Percentiles rank a stretch among this genome's conserved stretches.
Evolutionary conservation across 2,888 invertebrate genomes (phyloP).

Genomic region (Nineta flava): DNA sequence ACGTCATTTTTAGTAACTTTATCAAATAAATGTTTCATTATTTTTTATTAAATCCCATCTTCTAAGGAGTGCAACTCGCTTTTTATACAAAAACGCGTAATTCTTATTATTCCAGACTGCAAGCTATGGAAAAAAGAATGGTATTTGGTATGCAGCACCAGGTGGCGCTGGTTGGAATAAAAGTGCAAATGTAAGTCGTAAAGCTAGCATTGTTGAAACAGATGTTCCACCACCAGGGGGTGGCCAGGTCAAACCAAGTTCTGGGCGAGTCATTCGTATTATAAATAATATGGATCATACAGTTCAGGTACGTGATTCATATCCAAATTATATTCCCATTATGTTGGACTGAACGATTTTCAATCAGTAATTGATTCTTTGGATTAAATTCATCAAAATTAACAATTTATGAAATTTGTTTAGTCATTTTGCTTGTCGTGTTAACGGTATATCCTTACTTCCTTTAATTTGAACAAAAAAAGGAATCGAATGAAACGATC

Average conservation of each 20-base stretch:
- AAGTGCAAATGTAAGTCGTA: slow-evolving; percentile 54
- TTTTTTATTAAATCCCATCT: too few relatives aligned
- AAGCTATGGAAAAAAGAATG: slow-evolving; percentile 82
- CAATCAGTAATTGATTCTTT: too few relatives aligned
- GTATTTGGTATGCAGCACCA: slow-evolving; percentile 65
- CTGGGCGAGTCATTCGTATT: slow-evolving; percentile 77
- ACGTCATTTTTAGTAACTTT: too few relatives aligned
- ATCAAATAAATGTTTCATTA: too few relatives aligned
- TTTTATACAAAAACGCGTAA: too few relatives aligned
- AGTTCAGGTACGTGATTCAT: slow-evolving; percentile 47
- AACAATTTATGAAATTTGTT: too few relatives aligned
- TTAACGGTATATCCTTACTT: too few relatives aligned
- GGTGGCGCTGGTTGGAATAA: slow-evolving; percentile 38
- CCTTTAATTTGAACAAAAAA: too few relatives aligned
- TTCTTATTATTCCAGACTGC: slow-evolving; percentile 44
- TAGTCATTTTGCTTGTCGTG: too few relatives aligned
- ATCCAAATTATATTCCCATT: slow-evolving; percentile 9
- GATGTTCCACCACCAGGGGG: slow-evolving; percentile 54
- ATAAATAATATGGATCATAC: slow-evolving; percentile 89
- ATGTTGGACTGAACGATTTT: too few relatives aligned
- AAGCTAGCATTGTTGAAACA: slow-evolving; percentile 70
- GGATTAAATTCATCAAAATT: neutral
- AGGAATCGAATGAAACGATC: too few relatives aligned
- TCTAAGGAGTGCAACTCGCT: too few relatives aligned
- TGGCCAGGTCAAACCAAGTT: slow-evolving; percentile 53